Base-by-base conservation (phyloP, 2,888 invertebrate species). In the Tolmerus cingulatus region DNA sequence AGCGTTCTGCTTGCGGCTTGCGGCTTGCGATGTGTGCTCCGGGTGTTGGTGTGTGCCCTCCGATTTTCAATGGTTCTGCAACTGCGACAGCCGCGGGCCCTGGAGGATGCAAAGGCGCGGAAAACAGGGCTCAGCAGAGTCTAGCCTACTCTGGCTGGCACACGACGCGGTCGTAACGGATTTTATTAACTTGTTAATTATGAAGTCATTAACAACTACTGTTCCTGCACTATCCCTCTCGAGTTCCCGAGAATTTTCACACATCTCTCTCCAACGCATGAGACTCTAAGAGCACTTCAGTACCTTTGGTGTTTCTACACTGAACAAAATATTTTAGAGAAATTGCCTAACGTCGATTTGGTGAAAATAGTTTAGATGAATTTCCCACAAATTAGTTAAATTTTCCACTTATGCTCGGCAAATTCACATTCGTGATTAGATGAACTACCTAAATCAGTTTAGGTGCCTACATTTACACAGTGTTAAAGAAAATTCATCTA, bases 141-240 rank as follows among this genome's bases (percentile, higher is more conserved):
- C 55, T 79, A 34, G 43, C 74, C 27, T 5, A 74, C 46, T 23
- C 27, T 51, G 16, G 34, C 9, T 40, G 43, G n/a, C 74, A 30
- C 14, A 30, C 34, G 74, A 12, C 16, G 23, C 78, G 34, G 27
- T 81, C 40, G 34, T 78, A 55, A 88, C 87, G 87, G 89, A 89
- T 89, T 89, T 89, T 89, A 89, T 89, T 89, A 89, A 88, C 89
- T 89, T 89, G 89, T 89, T 89, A 89, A 89, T 89, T 89, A 89
- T 89, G 87, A 89, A 89, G 89, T 89, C 89, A 89, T 89, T 89
- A 89, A 88, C 88, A 86, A 85, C 51, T 79, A 74, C 79, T 57
- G 27, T 78, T 57, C 66, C 66, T 14, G 66, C 66, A 66, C 66
- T 66, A 12, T 66, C 66, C 66, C 19, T 23, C 51, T 19, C 16